phyloP scores from a whole-genome alignment of 2,888 invertebrate genomes.

The Clistopyga incitator region DNA sequence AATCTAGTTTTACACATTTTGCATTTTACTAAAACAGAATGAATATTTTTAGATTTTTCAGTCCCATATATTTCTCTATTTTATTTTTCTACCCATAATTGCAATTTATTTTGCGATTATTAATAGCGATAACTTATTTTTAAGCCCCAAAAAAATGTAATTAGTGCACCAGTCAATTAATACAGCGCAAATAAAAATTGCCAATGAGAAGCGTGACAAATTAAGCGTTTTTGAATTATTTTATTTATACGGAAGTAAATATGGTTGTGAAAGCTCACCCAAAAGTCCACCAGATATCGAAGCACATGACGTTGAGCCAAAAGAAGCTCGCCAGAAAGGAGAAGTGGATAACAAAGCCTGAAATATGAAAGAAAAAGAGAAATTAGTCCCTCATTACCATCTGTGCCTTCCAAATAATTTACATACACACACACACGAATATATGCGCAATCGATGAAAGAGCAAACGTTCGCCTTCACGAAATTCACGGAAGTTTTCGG shows the following conservation, averaged over 20 bases:
- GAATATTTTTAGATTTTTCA: no score
- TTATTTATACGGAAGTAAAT: neutral
- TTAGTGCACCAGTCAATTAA: no score
- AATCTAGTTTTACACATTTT: no score
- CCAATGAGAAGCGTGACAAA: no score
- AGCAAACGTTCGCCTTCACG: constrained; percentile 10
- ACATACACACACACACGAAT: neutral
- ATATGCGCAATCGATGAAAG: neutral
- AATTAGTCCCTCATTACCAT: constrained; percentile 4
- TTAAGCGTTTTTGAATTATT: neutral
- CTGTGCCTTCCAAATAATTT: neutral
- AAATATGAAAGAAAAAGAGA: constrained; percentile 80
- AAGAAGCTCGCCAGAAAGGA: constrained; percentile 93
- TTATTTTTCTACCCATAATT: no score
- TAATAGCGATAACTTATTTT: no score
- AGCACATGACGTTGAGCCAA: constrained; percentile 95
- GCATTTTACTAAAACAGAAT: no score
- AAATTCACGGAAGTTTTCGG: neutral
- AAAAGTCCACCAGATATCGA: constrained; percentile 94
- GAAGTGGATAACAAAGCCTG: constrained; percentile 91
- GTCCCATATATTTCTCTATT: no score
- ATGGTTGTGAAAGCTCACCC: constrained; percentile 86
- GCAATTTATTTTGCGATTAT: no score
- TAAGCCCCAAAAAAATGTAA: no score
- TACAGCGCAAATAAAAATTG: no score